These are phyloP conservation scores for Puffinus mauretanicus DNA, from an alignment of 2,113 vertebrate genomes.

Conservation along the genomic window DNA sequence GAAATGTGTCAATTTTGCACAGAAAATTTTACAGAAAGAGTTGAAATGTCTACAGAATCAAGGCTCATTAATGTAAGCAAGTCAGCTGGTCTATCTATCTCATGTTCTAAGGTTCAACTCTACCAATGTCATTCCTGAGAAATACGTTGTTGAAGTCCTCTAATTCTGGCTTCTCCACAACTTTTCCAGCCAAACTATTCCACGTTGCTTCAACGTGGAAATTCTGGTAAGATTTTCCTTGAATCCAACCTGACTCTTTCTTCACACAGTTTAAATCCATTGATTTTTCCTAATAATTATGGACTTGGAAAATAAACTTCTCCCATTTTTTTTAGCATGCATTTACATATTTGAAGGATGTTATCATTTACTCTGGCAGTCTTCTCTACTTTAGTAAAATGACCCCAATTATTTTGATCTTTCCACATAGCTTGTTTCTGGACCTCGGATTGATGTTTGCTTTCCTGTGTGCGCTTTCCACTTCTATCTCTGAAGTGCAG, in stretches of 20 bases:
- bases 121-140: not conserved
- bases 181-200: not conserved
- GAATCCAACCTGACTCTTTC: not conserved
- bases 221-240: not conserved
- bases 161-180: not conserved
- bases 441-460: not conserved
- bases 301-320: not conserved
- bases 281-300: not conserved
- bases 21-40: not conserved
- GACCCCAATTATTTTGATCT: not conserved
- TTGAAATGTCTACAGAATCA: not conserved
- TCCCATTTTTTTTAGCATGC: not conserved
- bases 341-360: not conserved
- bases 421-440: not conserved
- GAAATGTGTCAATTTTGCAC: not conserved
- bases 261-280: not conserved
- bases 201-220: accelerated
- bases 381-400: not conserved
- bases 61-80: not conserved
- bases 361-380: not conserved
- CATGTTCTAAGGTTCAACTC: accelerated
- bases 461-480: not conserved
- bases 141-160: not conserved
- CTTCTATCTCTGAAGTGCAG: not conserved
- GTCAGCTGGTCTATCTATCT: not conserved